Evolutionary conservation across 2,113 vertebrate species (phyloP).

Genomic region (Empidonax alnorum): DNA sequence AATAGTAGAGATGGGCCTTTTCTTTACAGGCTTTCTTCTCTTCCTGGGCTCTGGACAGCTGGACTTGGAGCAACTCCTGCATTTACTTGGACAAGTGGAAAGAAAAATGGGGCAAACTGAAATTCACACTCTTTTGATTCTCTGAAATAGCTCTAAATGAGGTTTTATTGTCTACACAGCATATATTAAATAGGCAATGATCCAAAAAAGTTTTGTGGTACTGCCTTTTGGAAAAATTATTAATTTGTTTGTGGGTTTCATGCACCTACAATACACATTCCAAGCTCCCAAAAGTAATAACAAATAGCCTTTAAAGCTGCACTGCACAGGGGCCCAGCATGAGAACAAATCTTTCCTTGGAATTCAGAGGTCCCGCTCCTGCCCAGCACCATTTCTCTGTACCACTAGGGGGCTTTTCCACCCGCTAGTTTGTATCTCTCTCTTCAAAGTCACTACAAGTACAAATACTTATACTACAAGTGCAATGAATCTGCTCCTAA

Average conservation of each 20-base stretch:
- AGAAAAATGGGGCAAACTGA: neutral
- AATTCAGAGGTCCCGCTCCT: neutral
- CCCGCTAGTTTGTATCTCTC: neutral
- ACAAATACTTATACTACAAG: neutral
- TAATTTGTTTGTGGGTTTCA: neutral
- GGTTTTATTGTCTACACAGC: neutral
- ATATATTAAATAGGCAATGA: neutral
- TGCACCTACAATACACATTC: neutral
- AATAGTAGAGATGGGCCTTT: neutral
- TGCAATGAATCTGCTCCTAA: neutral
- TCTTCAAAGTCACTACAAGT: neutral
- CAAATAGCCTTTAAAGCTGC: neutral
- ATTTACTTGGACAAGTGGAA: neutral
- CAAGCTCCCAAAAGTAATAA: neutral
- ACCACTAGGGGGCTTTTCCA: conserved; percentile 51
- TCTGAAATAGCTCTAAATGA: neutral
- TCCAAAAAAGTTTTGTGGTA: neutral
- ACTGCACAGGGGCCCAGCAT: neutral
- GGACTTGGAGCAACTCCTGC: neutral
- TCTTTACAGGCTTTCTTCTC: neutral
- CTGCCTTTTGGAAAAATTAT: neutral
- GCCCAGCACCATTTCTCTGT: neutral
- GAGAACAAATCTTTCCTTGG: neutral
- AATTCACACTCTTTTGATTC: neutral
- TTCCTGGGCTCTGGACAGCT: neutral